Conservation (phyloP, 1,140 invertebrate species). For the Patella vulgata region DNA sequence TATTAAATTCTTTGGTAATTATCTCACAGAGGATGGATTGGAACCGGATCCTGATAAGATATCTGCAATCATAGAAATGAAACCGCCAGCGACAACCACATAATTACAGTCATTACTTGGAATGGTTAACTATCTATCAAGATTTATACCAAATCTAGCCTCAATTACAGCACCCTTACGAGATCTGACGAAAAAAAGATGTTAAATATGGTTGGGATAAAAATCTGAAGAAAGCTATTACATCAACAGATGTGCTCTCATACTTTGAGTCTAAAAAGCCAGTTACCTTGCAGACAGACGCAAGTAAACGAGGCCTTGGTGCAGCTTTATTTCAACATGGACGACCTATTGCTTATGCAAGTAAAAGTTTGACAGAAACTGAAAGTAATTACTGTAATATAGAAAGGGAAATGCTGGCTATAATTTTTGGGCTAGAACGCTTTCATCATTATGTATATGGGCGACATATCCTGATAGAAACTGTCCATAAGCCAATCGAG, state of each 20-base stretch:
- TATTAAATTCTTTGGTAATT: not conserved
- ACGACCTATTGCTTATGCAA: conserved; percentile 65
- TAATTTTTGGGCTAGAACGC: conserved; percentile 68
- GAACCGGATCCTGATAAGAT: conserved; percentile 60
- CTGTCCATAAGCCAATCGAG: conserved; percentile 42
- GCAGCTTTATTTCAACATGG: conserved; percentile 64
- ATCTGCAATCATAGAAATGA: conserved; percentile 59
- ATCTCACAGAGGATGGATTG: conserved; percentile 51
- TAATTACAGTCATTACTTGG: conserved; percentile 63
- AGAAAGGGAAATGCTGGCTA: conserved; percentile 67
- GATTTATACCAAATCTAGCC: conserved; percentile 34
- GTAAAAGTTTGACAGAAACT: conserved; percentile 58
- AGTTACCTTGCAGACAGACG: conserved; percentile 15
- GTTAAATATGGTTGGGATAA: conserved; percentile 23
- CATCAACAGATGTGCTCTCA: conserved; percentile 8
- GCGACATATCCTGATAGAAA: no score
- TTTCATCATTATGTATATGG: conserved; percentile 69
- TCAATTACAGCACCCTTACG: conserved; percentile 26
- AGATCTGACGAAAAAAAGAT: conserved; percentile 25
- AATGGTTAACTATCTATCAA: conserved; percentile 63
- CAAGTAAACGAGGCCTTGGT: conserved; percentile 59
- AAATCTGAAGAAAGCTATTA: conserved; percentile 16
- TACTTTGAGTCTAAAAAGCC: conserved; percentile 26
- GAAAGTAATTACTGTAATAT: conserved; percentile 57
- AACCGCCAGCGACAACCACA: conserved; percentile 50